Conservation (phyloP, 2,113 vertebrate genomes). For the Rallus limicola region DNA sequence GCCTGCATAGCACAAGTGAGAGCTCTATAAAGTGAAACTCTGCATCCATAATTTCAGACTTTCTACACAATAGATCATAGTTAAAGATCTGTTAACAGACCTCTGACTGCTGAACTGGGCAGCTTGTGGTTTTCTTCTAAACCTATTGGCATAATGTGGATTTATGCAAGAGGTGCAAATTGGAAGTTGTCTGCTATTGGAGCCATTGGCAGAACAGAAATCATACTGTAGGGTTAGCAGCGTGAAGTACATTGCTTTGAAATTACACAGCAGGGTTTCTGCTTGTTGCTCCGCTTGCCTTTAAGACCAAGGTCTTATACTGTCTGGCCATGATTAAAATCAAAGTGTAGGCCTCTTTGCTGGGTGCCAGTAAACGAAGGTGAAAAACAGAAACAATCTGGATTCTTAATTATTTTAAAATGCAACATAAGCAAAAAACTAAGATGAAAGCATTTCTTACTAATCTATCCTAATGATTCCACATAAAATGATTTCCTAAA, state of each 20-base stretch:
- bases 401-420: conserved; percentile 80
- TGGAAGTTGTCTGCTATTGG: conserved; percentile 74
- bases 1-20: conserved; percentile 49
- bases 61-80: conserved; percentile 76
- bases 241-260: conserved; percentile 82
- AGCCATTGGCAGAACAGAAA: conserved; percentile 76
- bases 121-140: conserved; percentile 78
- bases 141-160: conserved; percentile 78
- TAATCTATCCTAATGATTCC: conserved; percentile 79
- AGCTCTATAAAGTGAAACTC: conserved; percentile 74
- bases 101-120: conserved; percentile 72
- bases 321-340: conserved; percentile 82
- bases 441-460: conserved; percentile 80
- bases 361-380: conserved; percentile 79
- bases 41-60: conserved; percentile 69
- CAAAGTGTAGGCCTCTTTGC: conserved; percentile 79
- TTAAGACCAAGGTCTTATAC: conserved; percentile 69
- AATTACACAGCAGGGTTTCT: conserved; percentile 79
- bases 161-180: conserved; percentile 85
- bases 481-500: conserved; percentile 76
- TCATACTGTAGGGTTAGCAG: conserved; percentile 79
- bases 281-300: conserved; percentile 51
- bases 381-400: conserved; percentile 83
- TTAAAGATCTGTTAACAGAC: conserved; percentile 84
- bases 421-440: conserved; percentile 65